These are phyloP conservation scores for Apostichopus japonicus DNA, from an alignment of 35 echinoderm and acorn worm species.

Conservation along the genomic window DNA sequence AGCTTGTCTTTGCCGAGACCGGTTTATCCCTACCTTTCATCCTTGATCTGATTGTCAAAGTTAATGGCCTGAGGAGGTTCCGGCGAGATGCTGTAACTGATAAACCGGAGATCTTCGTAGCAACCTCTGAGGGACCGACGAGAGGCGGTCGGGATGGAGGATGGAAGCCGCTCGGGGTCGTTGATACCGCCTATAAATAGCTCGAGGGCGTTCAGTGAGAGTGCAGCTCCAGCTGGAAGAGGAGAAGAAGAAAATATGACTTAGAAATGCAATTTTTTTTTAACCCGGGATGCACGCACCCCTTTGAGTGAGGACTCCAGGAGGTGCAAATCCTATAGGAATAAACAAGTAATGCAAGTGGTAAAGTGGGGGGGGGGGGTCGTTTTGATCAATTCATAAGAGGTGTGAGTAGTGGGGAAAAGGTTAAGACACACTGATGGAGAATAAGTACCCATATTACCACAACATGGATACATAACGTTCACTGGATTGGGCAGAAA, in stretches of 20 bases:
- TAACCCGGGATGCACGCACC: no score
- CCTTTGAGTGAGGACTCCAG: no score
- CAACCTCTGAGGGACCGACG: constrained; percentile 75
- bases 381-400: no score
- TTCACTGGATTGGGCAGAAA: no score
- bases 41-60: constrained; percentile 79
- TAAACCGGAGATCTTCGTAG: constrained; percentile 78
- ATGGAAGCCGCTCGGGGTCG: constrained; percentile 46
- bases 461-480: no score
- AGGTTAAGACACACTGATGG: no score
- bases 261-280: background rate
- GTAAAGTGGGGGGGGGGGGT: no score
- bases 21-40: constrained; percentile 71
- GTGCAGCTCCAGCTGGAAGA: constrained; percentile 76
- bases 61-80: constrained; percentile 89
- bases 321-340: no score
- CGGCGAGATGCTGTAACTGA: constrained; percentile 88
- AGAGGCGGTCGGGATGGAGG: constrained; percentile 62
- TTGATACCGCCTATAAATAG: constrained; percentile 80
- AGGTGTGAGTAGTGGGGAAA: no score
- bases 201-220: constrained; percentile 79
- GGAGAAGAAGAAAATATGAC: background rate
- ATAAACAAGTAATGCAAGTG: no score
- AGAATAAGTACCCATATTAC: no score
- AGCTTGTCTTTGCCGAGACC: no score